Evolutionary conservation across 2,888 invertebrate species (phyloP), one percentile per base, ranked within the genome.

Genomic region (Heteropelma amictum): DNA sequence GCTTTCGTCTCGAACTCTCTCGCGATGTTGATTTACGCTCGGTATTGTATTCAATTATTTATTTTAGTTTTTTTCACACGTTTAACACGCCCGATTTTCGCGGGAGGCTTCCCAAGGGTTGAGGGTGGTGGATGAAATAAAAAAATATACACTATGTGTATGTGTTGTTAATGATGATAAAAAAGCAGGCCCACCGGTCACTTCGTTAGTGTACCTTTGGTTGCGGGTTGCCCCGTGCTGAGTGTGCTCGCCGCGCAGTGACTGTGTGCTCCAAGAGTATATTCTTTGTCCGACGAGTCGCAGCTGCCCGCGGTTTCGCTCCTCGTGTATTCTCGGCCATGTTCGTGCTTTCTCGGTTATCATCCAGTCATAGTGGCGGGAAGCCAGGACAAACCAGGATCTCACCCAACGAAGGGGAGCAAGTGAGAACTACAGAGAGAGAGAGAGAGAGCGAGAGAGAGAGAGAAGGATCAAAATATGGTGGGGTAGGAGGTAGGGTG

Each of bases 181-280:
- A 51, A 30, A 58, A 53, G 40, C 17, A 60, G 53, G 60, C 54
- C 68, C 51, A 70, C 65, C 72, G 77, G 73, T 73, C 72, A 76
- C 78, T 77, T 47, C 53, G 56, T 69, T 6, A 72, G 77, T 81
- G 83, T 87, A 88, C 88, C 88, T 89, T 89, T 88, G 88, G 89
- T 87, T 88, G 85, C 88, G 86, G 86, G 85, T 86, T 86, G 86
- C 82, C 85, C 87, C 87, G 88, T 88, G 88, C 84, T 86, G 87
- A 86, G 87, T 87, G 87, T 87, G 88, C 87, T 88, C 84, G 87
- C 87, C 86, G 85, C 88, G 88, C 88, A 86, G 83, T 87, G 88
- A 86, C 88, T 87, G 88, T 87, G 81, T 83, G 83, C 82, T 80
- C 86, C 83, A 79, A 82, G 81, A 84, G 87, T 83, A 81, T 84